phyloP scores from a whole-genome alignment of 2,888 invertebrate genomes.

The Melinaea menophilus region DNA sequence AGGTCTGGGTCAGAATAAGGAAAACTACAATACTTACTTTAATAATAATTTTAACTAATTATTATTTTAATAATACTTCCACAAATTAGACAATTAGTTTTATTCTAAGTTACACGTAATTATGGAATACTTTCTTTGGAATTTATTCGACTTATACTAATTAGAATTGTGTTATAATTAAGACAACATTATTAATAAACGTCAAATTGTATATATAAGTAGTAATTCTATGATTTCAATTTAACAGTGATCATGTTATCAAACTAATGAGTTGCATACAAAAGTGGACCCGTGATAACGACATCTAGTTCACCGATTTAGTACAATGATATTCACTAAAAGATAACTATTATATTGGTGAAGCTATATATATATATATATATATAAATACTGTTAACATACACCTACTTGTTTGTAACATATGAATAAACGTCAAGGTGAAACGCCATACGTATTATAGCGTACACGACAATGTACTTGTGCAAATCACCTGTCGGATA shows the following conservation, averaged over 20 bases:
- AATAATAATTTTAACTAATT: not conserved
- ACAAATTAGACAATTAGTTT: no score
- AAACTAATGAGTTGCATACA: conserved; percentile 1
- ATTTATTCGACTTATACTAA: no score
- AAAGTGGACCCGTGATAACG: conserved; percentile 13
- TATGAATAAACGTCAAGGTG: conserved; percentile 74
- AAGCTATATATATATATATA: no score
- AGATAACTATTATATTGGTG: not conserved
- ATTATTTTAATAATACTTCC: not conserved
- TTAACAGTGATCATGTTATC: not conserved
- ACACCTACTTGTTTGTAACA: conserved; percentile 55
- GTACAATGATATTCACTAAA: not conserved
- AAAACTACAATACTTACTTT: not conserved
- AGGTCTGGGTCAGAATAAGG: not conserved
- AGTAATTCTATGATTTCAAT: not conserved
- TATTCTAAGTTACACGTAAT: no score
- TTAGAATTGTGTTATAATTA: no score
- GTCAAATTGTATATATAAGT: not conserved
- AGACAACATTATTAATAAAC: not conserved
- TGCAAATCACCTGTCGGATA: conserved; percentile 38
- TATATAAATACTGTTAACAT: conserved; percentile 36
- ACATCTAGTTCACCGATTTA: conserved; percentile 13
- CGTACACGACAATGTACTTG: conserved; percentile 38
- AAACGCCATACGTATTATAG: conserved; percentile 49
- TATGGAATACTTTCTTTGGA: no score